These are phyloP conservation scores for Meghimatium bilineatum DNA, from an alignment of 2,888 invertebrate genomes.

Conservation along the genomic window DNA sequence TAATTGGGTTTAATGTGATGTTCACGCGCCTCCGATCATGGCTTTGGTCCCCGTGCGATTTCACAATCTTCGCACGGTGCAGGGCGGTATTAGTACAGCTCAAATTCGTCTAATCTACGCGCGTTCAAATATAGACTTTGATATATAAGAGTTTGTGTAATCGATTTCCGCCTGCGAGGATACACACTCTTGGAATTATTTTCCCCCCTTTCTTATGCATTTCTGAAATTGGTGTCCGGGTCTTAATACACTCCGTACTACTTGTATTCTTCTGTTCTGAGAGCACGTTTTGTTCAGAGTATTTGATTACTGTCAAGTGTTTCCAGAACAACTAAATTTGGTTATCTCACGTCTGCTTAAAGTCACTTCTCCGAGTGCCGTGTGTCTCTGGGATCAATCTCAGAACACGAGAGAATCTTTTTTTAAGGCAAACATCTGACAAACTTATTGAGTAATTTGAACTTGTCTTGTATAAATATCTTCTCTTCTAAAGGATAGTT, in stretches of 20 bases:
- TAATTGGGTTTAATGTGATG: background rate
- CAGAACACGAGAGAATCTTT: background rate
- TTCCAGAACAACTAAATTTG: background rate
- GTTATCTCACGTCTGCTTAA: background rate
- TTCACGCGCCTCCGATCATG: background rate
- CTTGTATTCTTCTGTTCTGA: background rate
- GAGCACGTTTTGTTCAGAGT: conserved; percentile 1
- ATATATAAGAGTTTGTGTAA: background rate
- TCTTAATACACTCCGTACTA: background rate
- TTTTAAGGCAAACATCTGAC: background rate
- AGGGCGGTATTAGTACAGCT: background rate
- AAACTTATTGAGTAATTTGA: background rate
- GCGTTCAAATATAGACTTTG: background rate
- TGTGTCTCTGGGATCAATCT: background rate
- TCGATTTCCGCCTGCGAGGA: conserved; percentile 9
- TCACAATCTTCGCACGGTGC: background rate
- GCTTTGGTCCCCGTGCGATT: background rate
- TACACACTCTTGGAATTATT: background rate
- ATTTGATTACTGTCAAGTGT: background rate
- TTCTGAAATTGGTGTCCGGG: background rate
- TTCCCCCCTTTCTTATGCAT: background rate
- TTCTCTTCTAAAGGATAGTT: too few relatives aligned
- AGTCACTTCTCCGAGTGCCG: background rate
- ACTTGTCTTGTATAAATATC: background rate
- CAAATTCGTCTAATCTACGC: conserved; percentile 6